phyloP scores from a whole-genome alignment of 2,888 invertebrate species.

The Gymnoscelis rufifasciata region DNA sequence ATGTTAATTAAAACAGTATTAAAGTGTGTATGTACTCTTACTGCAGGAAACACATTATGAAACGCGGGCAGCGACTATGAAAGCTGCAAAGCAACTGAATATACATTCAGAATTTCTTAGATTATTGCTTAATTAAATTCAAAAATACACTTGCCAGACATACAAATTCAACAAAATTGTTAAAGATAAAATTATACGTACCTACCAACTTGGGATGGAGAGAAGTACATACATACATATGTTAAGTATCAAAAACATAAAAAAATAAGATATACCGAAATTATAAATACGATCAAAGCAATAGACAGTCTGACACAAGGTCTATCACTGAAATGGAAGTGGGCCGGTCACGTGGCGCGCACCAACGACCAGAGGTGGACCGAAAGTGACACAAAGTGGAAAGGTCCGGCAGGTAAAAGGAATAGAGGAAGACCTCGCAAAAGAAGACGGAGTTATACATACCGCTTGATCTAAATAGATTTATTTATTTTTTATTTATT shows the following conservation, averaged over 20 bases:
- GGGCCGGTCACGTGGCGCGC: neutral
- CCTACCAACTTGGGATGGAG: neutral
- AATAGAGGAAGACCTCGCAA: neutral
- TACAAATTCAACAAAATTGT: neutral
- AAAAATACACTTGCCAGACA: neutral
- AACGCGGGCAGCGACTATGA: too few species aligned
- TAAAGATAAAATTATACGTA: neutral
- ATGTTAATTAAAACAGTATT: too few species aligned
- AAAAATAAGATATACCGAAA: neutral
- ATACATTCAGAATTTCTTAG: too few species aligned
- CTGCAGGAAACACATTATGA: too few species aligned
- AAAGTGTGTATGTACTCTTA: too few species aligned
- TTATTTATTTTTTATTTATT: too few species aligned
- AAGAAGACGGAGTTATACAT: too few species aligned
- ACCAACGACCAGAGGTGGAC: neutral
- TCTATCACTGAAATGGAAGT: neutral
- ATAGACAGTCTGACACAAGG: neutral
- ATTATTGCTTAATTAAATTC: too few species aligned
- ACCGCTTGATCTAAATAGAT: too few species aligned
- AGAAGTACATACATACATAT: too few species aligned
- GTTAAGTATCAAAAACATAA: neutral
- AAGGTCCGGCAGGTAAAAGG: neutral
- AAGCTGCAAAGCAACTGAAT: too few species aligned
- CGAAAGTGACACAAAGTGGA: neutral
- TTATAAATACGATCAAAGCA: neutral